These are phyloP conservation scores for Spea bombifrons DNA, from an alignment of 2,113 vertebrate species.

Conservation along the genomic window DNA sequence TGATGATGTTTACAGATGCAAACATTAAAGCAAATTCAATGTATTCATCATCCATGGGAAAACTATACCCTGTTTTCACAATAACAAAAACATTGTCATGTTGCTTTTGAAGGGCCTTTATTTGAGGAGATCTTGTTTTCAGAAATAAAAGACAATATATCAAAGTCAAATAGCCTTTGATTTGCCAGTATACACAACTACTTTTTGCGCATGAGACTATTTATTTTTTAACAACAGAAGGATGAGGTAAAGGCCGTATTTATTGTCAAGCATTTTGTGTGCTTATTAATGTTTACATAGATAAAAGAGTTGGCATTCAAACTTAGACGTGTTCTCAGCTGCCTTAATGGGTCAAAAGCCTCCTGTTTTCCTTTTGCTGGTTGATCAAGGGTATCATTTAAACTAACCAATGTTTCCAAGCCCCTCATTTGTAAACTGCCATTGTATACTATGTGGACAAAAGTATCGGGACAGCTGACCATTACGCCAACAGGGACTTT, in stretches of 20 bases:
- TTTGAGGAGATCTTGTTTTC: slow-evolving; percentile 12
- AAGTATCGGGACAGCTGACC: no score
- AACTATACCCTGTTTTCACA: slow-evolving; percentile 12
- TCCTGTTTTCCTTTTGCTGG: neutral
- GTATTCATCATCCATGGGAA: slow-evolving; percentile 26
- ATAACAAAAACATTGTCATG: slow-evolving; percentile 13
- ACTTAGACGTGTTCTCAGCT: neutral
- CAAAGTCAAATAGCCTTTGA: neutral
- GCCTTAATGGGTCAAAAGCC: neutral
- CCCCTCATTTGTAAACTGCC: no score
- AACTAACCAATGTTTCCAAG: no score
- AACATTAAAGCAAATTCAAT: slow-evolving; percentile 26
- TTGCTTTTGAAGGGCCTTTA: slow-evolving; percentile 7
- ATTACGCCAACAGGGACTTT: no score
- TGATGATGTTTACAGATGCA: slow-evolving; percentile 9
- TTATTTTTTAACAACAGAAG: neutral
- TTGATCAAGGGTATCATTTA: neutral
- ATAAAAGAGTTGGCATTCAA: neutral
- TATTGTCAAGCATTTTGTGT: neutral
- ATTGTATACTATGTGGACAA: no score
- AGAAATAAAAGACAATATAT: slow-evolving; percentile 13
- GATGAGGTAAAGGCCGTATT: slow-evolving; percentile 1
- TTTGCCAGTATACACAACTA: neutral
- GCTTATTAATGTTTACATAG: neutral
- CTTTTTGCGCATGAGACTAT: neutral